A percentile compares a stretch with the other conserved stretches of the same genome.
phyloP scores from a whole-genome alignment of 2,888 invertebrate genomes.

The Gastracanthus pulcherrimus region DNA sequence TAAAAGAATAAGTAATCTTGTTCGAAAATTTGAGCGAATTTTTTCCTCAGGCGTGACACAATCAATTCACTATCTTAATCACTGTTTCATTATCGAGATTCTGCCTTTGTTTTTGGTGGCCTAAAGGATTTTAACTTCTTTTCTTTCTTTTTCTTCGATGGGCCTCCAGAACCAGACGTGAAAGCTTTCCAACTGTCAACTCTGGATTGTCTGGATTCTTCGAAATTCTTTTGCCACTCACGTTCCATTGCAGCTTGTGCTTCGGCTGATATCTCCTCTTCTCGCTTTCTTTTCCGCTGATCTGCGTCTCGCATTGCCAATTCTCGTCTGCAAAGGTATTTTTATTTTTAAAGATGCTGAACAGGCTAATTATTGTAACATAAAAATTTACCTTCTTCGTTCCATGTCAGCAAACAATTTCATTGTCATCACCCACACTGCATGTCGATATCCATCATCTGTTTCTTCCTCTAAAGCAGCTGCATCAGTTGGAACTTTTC shows the following conservation, averaged over 20 bases:
- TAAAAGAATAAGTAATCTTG: conserved; percentile 46
- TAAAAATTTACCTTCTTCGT: conserved; percentile 83
- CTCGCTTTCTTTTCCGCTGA: conserved; percentile 95
- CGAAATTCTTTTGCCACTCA: conserved; percentile 99
- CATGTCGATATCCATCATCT: conserved; percentile 91
- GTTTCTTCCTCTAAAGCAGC: conserved; percentile 93
- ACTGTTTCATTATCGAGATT: conserved; percentile 85
- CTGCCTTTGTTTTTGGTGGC: conserved; percentile 96
- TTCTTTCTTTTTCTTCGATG: conserved; percentile 86
- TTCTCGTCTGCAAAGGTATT: conserved; percentile 81
- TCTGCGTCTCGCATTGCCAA: conserved; percentile 94
- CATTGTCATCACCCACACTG: conserved; percentile 99
- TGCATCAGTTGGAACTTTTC: conserved; percentile 79
- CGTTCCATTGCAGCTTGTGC: conserved; percentile 93
- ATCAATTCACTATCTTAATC: conserved; percentile 8
- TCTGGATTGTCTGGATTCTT: conserved; percentile 95
- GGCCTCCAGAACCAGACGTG: conserved; percentile 81
- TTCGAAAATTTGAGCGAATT: conserved; percentile 44
- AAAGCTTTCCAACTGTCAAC: conserved; percentile 96
- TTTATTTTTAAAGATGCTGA: too few relatives aligned
- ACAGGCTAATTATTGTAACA: too few relatives aligned
- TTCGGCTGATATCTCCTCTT: conserved; percentile 95
- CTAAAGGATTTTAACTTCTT: conserved; percentile 91
- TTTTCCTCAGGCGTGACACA: conserved; percentile 8
- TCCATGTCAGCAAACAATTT: conserved; percentile 98